These are phyloP conservation scores for Hippasteria phrygiana DNA, from an alignment of 53 echinoderm and acorn worm genomes.

Conservation along the genomic window DNA sequence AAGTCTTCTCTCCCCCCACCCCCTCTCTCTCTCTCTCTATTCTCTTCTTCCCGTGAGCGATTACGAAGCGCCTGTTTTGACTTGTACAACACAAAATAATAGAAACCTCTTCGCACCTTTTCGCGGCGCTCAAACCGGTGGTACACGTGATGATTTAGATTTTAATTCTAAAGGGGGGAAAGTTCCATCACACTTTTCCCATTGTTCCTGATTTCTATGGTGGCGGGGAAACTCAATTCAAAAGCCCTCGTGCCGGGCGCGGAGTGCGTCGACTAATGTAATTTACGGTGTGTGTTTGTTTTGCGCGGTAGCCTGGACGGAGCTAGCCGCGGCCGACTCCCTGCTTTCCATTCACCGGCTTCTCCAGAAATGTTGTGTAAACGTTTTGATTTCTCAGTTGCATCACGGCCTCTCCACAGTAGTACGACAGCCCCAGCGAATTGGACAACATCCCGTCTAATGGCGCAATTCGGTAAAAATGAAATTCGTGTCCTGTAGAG, in stretches of 20 bases:
- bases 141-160: slow-evolving; percentile 51
- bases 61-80: slow-evolving; percentile 13
- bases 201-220: slow-evolving; percentile 38
- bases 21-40: not conserved
- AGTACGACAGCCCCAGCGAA: not conserved
- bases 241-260: not conserved
- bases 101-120: slow-evolving; percentile 7
- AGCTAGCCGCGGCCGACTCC: not conserved
- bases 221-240: slow-evolving; percentile 35
- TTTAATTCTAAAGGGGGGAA: slow-evolving; percentile 13
- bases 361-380: slow-evolving; percentile 21
- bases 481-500: not conserved
- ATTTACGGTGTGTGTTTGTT: slow-evolving; percentile 61
- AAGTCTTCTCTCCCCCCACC: not conserved
- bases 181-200: slow-evolving; percentile 57
- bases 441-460: slow-evolving; percentile 5
- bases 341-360: not conserved
- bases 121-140: slow-evolving; percentile 42
- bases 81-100: slow-evolving; percentile 39
- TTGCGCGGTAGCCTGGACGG: slow-evolving; percentile 9
- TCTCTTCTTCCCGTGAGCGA: not conserved
- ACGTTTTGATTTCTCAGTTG: slow-evolving; percentile 41
- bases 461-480: slow-evolving; percentile 2
- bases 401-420: not conserved
- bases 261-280: slow-evolving; percentile 21